Evolutionary conservation across 2,113 vertebrate species (phyloP), one percentile per base, ranked within the genome.

Genomic region (Notarius lentiginosus): DNA sequence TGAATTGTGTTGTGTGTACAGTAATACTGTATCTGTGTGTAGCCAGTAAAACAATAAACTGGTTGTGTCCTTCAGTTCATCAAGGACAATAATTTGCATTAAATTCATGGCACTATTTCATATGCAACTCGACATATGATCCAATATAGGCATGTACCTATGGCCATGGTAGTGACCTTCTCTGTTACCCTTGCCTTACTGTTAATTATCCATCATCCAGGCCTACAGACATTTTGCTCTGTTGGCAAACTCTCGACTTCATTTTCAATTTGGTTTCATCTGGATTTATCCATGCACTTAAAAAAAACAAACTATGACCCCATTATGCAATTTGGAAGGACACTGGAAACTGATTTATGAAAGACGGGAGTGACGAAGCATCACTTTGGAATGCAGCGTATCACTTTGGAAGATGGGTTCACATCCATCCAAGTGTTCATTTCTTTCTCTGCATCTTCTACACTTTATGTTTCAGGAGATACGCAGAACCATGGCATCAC

Each of bases 391-490:
- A 70, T 30, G 65, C 65, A 30, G 24, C 6, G 12, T 68, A 66
- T 66, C 63, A 66, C 63, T 14, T 58, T 66, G 60, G 60, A 61
- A 61, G 63, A 65, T 27, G 63, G 63, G 24, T 65, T 65, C 4
- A n/a, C 3, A 20, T 70, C n/a, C 27, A 34, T 70, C 27, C 14
- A 70, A 70, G 12, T 0, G 14, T 17, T 34, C 0, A 34, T 30
- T 70, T 70, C 65, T 70, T 70, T 34, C 66, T 70, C 72, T 75
- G 72, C 41, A 75, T 49, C 72, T 75, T 73, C 41, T 41, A 41
- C 41, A 41, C 41, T 41, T 41, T 41, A 41, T 41, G 3, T 41
- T 41, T 4, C 4, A 41, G 41, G 41, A 41, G 41, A 41, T 41
- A 41, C 41, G 2, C 41, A 41, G 41, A 41, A 41, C 4, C 2